Evolutionary conservation across 1,140 invertebrate genomes (phyloP).

Genomic region (Idris sp.): DNA sequence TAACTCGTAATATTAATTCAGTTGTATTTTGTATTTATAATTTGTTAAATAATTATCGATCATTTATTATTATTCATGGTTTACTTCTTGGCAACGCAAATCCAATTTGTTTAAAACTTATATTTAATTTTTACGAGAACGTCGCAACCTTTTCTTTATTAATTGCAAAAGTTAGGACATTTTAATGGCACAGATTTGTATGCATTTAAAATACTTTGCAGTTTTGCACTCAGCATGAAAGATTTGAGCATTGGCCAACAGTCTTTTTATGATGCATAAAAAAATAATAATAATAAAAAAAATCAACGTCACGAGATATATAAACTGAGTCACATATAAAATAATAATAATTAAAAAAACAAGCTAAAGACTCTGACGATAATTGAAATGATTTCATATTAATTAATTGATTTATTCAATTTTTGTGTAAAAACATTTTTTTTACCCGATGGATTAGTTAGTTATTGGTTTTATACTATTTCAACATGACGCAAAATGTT

Average conservation of each 20-base stretch:
- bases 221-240: slow-evolving; percentile 8
- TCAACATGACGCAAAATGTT: slow-evolving; percentile 27
- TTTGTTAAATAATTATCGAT: too few relatives aligned
- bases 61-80: not conserved
- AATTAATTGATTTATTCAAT: slow-evolving; percentile 8
- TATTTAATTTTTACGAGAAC: slow-evolving; percentile 15
- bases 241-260: slow-evolving; percentile 24
- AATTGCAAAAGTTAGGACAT: slow-evolving; percentile 28
- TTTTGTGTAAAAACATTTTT: slow-evolving; percentile 5
- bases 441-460: too few relatives aligned
- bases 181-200: slow-evolving; percentile 13
- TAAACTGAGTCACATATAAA: too few relatives aligned
- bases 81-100: not conserved
- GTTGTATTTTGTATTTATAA: too few relatives aligned
- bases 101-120: not conserved
- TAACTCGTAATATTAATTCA: too few relatives aligned
- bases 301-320: not conserved
- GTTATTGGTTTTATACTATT: too few relatives aligned
- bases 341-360: not conserved
- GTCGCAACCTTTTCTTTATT: slow-evolving; percentile 11
- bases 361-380: not conserved
- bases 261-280: too few relatives aligned
- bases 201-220: slow-evolving; percentile 14
- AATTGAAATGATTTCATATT: not conserved
- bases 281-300: not conserved